Conservation (phyloP, 2,113 vertebrate species). For the Mungos mungo region DNA sequence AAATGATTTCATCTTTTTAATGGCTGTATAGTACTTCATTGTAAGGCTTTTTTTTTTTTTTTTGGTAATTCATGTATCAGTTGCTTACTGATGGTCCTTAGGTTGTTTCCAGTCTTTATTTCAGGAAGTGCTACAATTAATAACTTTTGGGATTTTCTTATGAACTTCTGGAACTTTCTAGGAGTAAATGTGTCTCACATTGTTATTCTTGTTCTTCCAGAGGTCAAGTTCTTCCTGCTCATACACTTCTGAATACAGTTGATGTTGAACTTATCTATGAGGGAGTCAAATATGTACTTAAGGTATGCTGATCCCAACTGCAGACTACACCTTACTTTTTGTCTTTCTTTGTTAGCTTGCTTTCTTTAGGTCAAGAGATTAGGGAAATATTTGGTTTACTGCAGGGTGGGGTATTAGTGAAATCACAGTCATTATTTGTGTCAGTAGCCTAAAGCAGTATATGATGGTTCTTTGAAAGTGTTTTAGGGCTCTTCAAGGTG, state of each 20-base stretch:
- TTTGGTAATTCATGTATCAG: slow-evolving; percentile 22
- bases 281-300: slow-evolving; percentile 94
- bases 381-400: not conserved
- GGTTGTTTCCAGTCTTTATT: slow-evolving; percentile 18
- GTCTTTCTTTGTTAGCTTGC: not conserved
- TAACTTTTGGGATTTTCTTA: slow-evolving; percentile 23
- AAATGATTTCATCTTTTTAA: not conserved
- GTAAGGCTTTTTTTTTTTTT: not conserved
- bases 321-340: not conserved
- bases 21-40: not conserved
- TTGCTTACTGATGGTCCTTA: not conserved
- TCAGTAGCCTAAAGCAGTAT: not conserved
- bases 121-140: not conserved
- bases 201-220: slow-evolving; percentile 81
- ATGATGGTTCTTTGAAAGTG: slow-evolving; percentile 37
- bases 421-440: slow-evolving; percentile 7
- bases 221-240: slow-evolving; percentile 96
- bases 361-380: not conserved
- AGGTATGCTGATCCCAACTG: slow-evolving; percentile 80
- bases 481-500: not conserved
- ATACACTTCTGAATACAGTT: slow-evolving; percentile 96
- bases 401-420: not conserved
- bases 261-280: slow-evolving; percentile 98
- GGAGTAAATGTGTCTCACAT: not conserved
- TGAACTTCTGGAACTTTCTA: slow-evolving; percentile 41